These are phyloP conservation scores for Uria lomvia DNA, from an alignment of 2,113 vertebrate genomes.

Conservation along the genomic window DNA sequence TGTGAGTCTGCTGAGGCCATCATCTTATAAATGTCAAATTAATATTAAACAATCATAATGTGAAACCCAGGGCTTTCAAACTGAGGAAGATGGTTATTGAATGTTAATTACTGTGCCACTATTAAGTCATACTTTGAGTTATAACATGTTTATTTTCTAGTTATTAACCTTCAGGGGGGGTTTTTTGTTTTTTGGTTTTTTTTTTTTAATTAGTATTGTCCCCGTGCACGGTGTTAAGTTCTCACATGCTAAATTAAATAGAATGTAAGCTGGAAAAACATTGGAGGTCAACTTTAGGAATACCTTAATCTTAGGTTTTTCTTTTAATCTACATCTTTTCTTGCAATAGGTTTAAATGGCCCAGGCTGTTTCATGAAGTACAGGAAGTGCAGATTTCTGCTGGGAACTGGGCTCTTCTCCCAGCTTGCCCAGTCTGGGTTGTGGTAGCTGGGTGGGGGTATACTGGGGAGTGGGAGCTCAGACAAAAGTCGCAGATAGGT, in stretches of 20 bases:
- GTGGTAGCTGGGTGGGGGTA: not conserved
- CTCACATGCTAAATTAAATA: not conserved
- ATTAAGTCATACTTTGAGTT: conserved; percentile 18
- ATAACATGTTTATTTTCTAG: conserved; percentile 22
- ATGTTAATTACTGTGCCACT: conserved; percentile 4
- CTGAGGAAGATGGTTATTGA: not conserved
- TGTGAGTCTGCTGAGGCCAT: not conserved
- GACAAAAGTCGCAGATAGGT: not conserved
- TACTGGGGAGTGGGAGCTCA: not conserved
- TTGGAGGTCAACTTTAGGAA: not conserved
- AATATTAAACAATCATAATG: conserved; percentile 38
- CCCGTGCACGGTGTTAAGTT: not conserved
- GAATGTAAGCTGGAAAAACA: not conserved
- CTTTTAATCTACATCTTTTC: not conserved
- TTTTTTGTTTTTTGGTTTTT: too few relatives aligned
- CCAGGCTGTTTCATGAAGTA: not conserved
- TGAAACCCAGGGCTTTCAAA: not conserved
- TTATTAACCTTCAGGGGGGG: not conserved
- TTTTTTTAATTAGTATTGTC: not conserved
- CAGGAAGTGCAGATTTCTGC: not conserved
- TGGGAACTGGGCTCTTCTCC: not conserved
- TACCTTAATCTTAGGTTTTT: not conserved
- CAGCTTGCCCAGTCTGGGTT: not conserved
- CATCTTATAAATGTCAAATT: conserved; percentile 27
- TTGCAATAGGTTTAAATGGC: not conserved